phyloP scores from a whole-genome alignment of 2,888 invertebrate species.

The Ethmia dodecea region DNA sequence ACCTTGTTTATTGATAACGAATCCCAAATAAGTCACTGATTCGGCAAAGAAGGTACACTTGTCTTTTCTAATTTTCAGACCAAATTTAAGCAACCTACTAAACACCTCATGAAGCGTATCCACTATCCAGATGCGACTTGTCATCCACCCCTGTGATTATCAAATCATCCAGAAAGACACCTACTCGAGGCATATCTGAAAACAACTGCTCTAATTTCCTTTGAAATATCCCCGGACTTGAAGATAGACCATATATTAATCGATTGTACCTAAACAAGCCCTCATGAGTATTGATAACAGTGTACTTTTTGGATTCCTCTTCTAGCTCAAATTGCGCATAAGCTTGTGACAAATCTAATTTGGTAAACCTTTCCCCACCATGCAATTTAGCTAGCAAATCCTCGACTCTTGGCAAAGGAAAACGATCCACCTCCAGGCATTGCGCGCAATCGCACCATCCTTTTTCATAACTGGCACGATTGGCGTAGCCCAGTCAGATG shows the following conservation, averaged over 20 bases:
- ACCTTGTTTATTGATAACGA: conserved; percentile 11
- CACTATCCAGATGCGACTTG: conserved; percentile 10
- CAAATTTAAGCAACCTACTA: conserved; percentile 12
- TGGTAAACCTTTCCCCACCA: conserved; percentile 6
- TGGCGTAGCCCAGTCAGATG: conserved; percentile 20
- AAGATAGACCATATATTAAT: too few species aligned
- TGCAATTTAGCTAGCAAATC: conserved; percentile 7
- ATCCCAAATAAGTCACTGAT: conserved; percentile 11
- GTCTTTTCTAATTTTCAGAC: conserved; percentile 12
- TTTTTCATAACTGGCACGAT: conserved; percentile 12
- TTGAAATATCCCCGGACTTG: too few species aligned
- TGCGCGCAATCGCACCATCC: conserved; percentile 12
- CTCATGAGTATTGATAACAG: too few species aligned
- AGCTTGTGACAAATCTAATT: too few species aligned
- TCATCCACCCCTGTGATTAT: conserved; percentile 9
- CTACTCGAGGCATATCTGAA: too few species aligned
- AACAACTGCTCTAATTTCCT: too few species aligned
- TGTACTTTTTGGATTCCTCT: too few species aligned
- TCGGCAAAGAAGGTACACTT: conserved; percentile 17
- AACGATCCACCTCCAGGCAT: conserved; percentile 14
- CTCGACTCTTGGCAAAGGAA: conserved; percentile 5
- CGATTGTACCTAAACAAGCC: too few species aligned
- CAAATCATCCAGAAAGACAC: too few species aligned
- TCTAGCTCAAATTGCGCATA: conserved; percentile 8
- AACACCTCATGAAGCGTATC: too few species aligned